Evolutionary conservation across 2,888 invertebrate genomes (phyloP), one percentile per base, ranked within the genome.

Genomic region (Trachelus stipa): DNA sequence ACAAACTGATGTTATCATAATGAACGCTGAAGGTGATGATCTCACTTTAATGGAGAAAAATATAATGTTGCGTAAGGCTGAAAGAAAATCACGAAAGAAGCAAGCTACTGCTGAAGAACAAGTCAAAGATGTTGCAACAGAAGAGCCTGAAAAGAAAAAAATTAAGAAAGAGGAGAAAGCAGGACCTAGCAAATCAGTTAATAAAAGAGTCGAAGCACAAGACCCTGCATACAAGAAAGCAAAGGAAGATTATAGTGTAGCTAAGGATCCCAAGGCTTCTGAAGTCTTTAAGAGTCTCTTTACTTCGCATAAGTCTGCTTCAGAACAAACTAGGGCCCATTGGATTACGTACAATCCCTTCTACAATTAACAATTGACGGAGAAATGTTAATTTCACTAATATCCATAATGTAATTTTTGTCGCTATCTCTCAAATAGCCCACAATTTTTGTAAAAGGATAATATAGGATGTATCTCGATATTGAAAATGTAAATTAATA

Each of bases 331-430:
- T 73, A 95, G 96, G 85, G 98, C 98, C 2, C 98, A 99, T 91
- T 99, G 99, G 99, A 95, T 99, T 77, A 99, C 99, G 0, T 98
- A 98, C 88, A 99, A 99, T 93, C 99, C 99, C 75, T 97, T 97
- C 92, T 97, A 97, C 91, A 97, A 97, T 92, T 96, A 92, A 92
- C 23, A 56, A 23, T 56, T 56, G 23, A 9, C 23, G 1, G 56
- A 56, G 23, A 23, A 56, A 56, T 56, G 23, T 56, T 56, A 56
- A 56, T 9, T 23, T 56, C 9, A 9, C 56, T 23, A 56, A 56
- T 56, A 56, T 23, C 4, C 40, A 40, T 40, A 56, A 56, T 56
- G 1, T 9, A 56, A 56, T 56, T 56, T 56, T 9, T 23, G 15
- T 23, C 9, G 6, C 6, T 56, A 23, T 23, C 56, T 23, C 56